phyloP scores from a whole-genome alignment of 2,888 invertebrate species.

The Tenthredo distinguenda region DNA sequence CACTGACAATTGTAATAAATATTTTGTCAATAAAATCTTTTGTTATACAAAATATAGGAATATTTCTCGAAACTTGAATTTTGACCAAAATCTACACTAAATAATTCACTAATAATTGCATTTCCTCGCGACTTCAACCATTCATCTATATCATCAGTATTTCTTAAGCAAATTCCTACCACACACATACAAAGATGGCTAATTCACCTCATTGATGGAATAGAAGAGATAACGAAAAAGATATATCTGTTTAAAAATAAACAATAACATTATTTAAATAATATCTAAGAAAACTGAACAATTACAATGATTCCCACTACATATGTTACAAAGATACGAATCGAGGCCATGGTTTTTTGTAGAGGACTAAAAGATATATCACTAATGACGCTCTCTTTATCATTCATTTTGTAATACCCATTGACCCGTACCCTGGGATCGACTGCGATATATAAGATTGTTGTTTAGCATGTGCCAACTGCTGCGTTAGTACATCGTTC shows the following conservation, averaged over 20 bases:
- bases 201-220: not conserved
- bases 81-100: not conserved
- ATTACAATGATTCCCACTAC: not conserved
- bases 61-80: not conserved
- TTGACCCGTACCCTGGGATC: slow-evolving; percentile 50
- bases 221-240: not conserved
- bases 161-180: not conserved
- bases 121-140: not conserved
- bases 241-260: not conserved
- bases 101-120: not conserved
- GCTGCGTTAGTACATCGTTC: slow-evolving; percentile 9
- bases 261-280: not conserved
- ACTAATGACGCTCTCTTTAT: slow-evolving; percentile 59
- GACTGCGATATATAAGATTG: slow-evolving; percentile 16
- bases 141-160: not conserved
- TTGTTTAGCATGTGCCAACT: slow-evolving; percentile 28
- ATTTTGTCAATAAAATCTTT: slow-evolving; percentile 17
- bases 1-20: not conserved
- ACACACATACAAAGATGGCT: not conserved
- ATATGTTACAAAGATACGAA: slow-evolving; percentile 4
- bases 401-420: slow-evolving; percentile 67
- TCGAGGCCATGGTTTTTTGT: slow-evolving; percentile 22
- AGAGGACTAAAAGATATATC: slow-evolving; percentile 6
- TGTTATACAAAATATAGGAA: not conserved
- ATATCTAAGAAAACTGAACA: not conserved